These are phyloP conservation scores for Canis aureus DNA, from an alignment of 2,113 vertebrate genomes.

Conservation along the genomic window DNA sequence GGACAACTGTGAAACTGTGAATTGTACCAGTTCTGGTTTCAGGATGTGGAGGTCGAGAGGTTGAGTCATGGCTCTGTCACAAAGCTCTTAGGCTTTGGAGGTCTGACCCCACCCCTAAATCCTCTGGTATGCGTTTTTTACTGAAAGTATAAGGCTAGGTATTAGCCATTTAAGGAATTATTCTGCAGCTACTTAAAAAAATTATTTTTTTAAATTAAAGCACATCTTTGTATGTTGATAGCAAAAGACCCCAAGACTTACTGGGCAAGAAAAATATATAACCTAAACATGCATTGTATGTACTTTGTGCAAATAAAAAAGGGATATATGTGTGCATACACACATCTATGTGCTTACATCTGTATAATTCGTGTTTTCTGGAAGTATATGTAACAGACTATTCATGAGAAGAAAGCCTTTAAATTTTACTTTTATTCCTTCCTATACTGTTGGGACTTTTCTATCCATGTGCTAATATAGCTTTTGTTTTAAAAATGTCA, in stretches of 20 bases:
- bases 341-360: background rate
- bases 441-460: background rate
- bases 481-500: background rate
- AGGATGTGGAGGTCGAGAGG: background rate
- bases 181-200: background rate
- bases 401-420: background rate
- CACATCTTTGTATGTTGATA: background rate
- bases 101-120: background rate
- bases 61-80: background rate
- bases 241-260: background rate
- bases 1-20: background rate
- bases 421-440: background rate
- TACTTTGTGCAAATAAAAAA: background rate
- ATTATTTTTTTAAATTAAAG: background rate
- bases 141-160: background rate
- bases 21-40: background rate
- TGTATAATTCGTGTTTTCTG: background rate
- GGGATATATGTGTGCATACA: background rate
- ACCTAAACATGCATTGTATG: background rate
- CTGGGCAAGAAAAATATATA: background rate
- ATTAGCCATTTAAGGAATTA: background rate
- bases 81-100: background rate
- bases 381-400: background rate
- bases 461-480: background rate
- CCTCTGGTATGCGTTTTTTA: background rate